Percentiles rank a stretch among this genome's conserved stretches.
Evolutionary conservation across 2,113 vertebrate genomes (phyloP).

Genomic region (Anguilla rostrata): DNA sequence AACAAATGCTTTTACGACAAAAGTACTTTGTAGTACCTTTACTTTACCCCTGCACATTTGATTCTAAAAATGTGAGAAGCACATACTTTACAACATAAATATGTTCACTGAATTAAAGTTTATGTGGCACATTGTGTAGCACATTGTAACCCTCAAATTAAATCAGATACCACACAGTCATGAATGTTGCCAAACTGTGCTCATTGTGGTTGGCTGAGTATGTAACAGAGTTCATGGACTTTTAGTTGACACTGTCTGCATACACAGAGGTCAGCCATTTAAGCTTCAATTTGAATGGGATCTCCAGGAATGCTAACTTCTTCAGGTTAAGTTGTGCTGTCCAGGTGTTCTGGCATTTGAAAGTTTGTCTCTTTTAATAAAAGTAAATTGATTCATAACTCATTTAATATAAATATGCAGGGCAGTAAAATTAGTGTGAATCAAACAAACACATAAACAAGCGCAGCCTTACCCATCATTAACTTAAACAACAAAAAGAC

Average conservation of each 20-base stretch:
- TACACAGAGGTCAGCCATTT: not conserved
- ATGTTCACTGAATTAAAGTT: no score
- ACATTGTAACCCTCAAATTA: not conserved
- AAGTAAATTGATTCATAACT: not conserved
- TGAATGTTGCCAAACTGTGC: not conserved
- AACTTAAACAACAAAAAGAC: constrained; percentile 30
- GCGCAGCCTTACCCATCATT: constrained; percentile 41
- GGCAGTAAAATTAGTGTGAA: no score
- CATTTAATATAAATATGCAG: not conserved
- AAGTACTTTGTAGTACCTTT: no score
- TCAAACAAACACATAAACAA: not conserved
- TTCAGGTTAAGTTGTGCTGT: not conserved
- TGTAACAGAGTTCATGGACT: not conserved
- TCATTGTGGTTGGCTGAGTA: not conserved
- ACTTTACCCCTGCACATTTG: no score
- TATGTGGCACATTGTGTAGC: no score
- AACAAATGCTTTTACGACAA: no score
- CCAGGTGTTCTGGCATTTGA: no score
- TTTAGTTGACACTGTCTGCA: not conserved
- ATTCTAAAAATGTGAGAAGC: no score
- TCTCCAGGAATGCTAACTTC: not conserved
- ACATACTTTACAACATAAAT: no score
- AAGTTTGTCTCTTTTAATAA: not conserved
- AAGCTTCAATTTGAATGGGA: not conserved
- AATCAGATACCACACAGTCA: not conserved